These are phyloP conservation scores for Nephrotoma guestfalica DNA, from an alignment of 2,888 invertebrate species.

Conservation along the genomic window DNA sequence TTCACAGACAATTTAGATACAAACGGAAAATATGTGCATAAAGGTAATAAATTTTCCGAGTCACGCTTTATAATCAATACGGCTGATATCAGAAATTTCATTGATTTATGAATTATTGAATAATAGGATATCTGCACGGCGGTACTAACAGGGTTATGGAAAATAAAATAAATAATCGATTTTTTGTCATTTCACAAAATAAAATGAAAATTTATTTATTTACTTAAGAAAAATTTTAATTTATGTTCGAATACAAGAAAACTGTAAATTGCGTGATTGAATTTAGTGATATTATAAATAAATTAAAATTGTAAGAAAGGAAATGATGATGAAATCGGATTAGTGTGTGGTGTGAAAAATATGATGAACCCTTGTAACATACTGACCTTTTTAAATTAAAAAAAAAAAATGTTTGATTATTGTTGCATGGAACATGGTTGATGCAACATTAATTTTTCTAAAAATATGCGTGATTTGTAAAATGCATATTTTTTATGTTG, in stretches of 20 bases:
- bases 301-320: neutral
- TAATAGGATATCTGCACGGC: neutral
- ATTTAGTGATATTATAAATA: neutral
- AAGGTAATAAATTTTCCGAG: neutral
- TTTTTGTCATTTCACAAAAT: neutral
- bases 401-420: neutral
- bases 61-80: neutral
- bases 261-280: neutral
- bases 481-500: neutral
- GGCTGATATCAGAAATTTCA: neutral
- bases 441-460: neutral
- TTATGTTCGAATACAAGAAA: neutral
- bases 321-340: neutral
- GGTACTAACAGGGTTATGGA: neutral
- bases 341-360: neutral
- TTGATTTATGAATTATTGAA: neutral
- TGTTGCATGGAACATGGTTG: neutral
- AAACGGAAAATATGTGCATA: neutral
- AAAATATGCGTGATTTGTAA: neutral
- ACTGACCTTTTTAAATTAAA: neutral
- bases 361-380: neutral
- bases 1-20: neutral
- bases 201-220: neutral
- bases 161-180: neutral
- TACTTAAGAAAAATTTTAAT: neutral